A percentile compares a stretch with the other conserved stretches of the same genome.
Conservation (phyloP, 2,113 vertebrate genomes). For the Sylvicapra grimmia region DNA sequence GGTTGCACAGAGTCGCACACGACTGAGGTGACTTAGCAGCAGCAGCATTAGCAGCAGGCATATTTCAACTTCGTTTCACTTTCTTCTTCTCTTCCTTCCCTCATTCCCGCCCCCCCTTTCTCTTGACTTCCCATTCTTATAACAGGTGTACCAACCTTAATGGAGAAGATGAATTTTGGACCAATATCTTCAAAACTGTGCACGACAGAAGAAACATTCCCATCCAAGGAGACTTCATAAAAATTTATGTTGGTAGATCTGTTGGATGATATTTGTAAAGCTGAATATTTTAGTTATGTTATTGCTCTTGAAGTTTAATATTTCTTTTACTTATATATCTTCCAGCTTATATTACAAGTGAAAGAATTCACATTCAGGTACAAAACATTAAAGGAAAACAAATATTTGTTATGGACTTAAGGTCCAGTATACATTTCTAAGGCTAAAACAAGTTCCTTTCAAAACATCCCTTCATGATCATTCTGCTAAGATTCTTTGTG, state of each 20-base stretch:
- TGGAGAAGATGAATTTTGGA: conserved; percentile 87
- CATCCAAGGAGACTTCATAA: conserved; percentile 83
- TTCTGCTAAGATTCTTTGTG: neutral
- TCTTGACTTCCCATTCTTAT: neutral
- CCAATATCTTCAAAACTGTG: conserved; percentile 88
- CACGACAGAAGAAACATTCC: conserved; percentile 75
- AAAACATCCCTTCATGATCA: neutral
- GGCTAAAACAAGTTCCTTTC: neutral
- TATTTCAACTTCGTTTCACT: neutral
- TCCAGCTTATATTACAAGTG: neutral
- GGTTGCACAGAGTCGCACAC: too few relatives aligned
- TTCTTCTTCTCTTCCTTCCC: neutral
- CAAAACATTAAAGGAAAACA: neutral
- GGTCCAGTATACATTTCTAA: neutral
- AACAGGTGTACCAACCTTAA: conserved; percentile 81
- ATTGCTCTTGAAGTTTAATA: conserved; percentile 48
- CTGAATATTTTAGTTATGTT: conserved; percentile 66
- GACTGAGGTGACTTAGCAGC: too few relatives aligned
- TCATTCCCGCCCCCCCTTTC: neutral
- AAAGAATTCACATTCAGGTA: neutral
- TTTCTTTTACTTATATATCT: conserved; percentile 12
- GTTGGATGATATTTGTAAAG: conserved; percentile 66
- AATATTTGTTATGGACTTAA: neutral
- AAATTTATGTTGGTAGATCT: conserved; percentile 89
- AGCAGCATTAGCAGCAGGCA: too few relatives aligned